phyloP scores from a whole-genome alignment of 2,113 vertebrate genomes.

The Halichoerus grypus region DNA sequence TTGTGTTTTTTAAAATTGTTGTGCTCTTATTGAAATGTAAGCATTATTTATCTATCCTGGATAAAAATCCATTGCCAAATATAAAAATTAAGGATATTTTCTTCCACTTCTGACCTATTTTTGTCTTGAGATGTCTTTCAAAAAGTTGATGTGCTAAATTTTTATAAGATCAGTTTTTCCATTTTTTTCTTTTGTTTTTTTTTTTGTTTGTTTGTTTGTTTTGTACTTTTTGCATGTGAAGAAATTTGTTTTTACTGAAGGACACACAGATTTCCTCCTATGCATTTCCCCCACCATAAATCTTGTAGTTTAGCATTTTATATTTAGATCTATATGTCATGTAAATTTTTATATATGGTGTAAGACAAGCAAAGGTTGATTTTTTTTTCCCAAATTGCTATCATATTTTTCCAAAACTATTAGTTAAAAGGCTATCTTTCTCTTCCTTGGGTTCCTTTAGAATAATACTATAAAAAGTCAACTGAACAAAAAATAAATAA shows the following conservation, averaged over 20 bases:
- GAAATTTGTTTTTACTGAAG: not conserved
- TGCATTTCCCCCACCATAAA: not conserved
- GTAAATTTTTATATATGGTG: not conserved
- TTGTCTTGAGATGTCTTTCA: not conserved
- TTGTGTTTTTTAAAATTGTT: not conserved
- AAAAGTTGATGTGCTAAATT: not conserved
- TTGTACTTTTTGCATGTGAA: not conserved
- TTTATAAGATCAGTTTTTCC: not conserved
- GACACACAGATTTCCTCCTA: not conserved
- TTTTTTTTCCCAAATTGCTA: not conserved
- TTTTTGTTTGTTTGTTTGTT: not conserved
- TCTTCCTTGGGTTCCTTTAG: not conserved
- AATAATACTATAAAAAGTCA: not conserved
- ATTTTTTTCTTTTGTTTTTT: not conserved
- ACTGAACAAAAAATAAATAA: not conserved
- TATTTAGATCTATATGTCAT: not conserved
- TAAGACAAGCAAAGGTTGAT: not conserved
- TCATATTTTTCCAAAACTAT: not conserved
- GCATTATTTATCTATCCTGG: not conserved
- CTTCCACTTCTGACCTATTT: not conserved
- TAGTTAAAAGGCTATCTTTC: not conserved
- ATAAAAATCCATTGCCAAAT: not conserved
- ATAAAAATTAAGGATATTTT: not conserved
- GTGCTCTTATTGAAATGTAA: not conserved
- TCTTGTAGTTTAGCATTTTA: not conserved